Base-by-base conservation (phyloP, 2,113 vertebrate genomes). In the Sphyrna mokarran region DNA sequence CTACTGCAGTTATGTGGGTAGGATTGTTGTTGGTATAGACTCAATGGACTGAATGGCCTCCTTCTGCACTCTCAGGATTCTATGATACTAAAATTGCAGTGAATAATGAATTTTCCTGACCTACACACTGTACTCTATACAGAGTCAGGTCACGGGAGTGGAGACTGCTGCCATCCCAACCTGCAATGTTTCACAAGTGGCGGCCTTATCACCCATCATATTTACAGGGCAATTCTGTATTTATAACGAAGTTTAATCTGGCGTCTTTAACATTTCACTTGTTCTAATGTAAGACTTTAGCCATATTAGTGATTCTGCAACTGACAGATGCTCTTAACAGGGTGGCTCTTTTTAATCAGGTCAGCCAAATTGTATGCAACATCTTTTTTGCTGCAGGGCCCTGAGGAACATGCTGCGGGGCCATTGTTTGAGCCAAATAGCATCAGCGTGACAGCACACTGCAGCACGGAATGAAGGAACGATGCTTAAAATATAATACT, bases 311-410 rank as follows among this genome's bases (percentile, higher is more conserved):
- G 37, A 85, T 86, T 48, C 43, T 43, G 83, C 20, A 86, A 1
- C 40, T 86, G 83, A 86, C 83, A 86, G 83, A 48, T 86, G 83
- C 83, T 43, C 8, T 20, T 86, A 48, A 86, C 83, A 43, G 83
- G 80, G 83, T 86, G 83, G 40, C 83, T 86, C 83, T 43, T 86
- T 86, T 23, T 86, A 86, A 86, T 86, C 20, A 86, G 83, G 83
- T 86, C 83, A 86, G 43, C 83, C 83, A 37, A 86, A 48, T 86
- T 86, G 43, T 48, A 48, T 2, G 23, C 3, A 10, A 86, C 83
- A 86, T 86, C 83, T 86, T 86, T 86, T 22, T 23, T 43, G 83
- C 83, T 26, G 83, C 40, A 37, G 83, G 83, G 83, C 40, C 40
- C 37, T 43, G 37, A 43, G 80, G 18, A 85, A 16, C 80, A 85